A percentile compares a stretch with the other conserved stretches of the same genome.
These are phyloP conservation scores for Cnemophilus loriae DNA, from an alignment of 2,113 vertebrate species.

Conservation along the genomic window DNA sequence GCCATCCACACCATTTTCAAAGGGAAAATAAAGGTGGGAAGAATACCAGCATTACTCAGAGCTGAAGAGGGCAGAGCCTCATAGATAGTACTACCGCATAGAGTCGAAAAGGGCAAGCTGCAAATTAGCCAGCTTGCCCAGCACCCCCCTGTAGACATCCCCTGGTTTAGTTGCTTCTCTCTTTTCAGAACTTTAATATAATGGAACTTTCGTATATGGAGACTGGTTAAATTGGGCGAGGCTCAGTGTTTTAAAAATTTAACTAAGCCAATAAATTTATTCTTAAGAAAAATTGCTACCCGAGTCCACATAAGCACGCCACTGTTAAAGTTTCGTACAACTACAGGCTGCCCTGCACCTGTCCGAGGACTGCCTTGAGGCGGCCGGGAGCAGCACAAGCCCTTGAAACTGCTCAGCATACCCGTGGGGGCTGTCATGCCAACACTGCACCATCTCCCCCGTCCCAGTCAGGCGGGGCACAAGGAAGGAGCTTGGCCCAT, in stretches of 20 bases:
- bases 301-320: background rate
- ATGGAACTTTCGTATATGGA: background rate
- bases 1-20: background rate
- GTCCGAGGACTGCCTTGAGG: accelerated
- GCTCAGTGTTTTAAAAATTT: background rate
- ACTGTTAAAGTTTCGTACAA: background rate
- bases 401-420: accelerated
- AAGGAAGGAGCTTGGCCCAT: accelerated
- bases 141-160: background rate
- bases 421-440: accelerated
- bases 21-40: accelerated
- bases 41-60: background rate
- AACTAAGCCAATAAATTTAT: background rate
- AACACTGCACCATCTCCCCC: accelerated
- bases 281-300: background rate
- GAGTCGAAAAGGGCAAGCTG: accelerated
- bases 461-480: accelerated
- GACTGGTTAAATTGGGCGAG: accelerated
- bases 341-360: accelerated
- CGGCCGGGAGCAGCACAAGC: accelerated
- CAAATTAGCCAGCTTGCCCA: background rate
- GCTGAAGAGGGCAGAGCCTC: background rate
- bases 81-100: background rate
- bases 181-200: background rate
- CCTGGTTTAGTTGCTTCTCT: background rate